Conservation (phyloP, 2,888 invertebrate genomes). For the Conus canariensis region DNA sequence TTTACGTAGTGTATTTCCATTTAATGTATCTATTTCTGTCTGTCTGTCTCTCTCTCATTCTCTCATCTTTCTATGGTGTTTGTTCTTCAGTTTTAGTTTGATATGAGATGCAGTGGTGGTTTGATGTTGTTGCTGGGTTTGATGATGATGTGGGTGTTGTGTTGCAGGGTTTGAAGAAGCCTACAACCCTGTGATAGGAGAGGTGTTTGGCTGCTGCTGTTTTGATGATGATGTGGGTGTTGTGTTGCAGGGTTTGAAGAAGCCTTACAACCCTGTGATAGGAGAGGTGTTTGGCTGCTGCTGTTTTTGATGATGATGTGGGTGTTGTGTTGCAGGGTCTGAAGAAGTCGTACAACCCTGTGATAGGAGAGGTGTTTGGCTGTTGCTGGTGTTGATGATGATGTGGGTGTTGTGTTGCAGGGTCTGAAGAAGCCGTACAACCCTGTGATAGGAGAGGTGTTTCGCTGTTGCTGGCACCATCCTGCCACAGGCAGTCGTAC, state of each 20-base stretch:
- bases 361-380: constrained; percentile 93
- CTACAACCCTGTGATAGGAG: constrained; percentile 97
- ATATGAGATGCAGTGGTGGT: no score
- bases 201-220: constrained; percentile 85
- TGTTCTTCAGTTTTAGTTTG: no score
- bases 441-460: constrained; percentile 94
- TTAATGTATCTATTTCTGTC: no score
- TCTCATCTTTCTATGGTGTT: no score
- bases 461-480: constrained; percentile 94
- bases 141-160: no score
- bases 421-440: constrained; percentile 97
- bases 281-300: constrained; percentile 87
- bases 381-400: constrained; percentile 86
- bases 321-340: constrained; percentile 82
- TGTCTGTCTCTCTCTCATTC: no score
- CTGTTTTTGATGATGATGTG: no score
- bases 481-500: constrained; percentile 88
- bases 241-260: constrained; percentile 86
- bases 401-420: constrained; percentile 80
- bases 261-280: constrained; percentile 96
- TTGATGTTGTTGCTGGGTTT: constrained; percentile 80
- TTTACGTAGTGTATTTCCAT: no score
- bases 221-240: no score
- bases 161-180: constrained; percentile 90
- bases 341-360: constrained; percentile 97